Evolutionary conservation across 2,888 invertebrate species (phyloP), one percentile per base, ranked within the genome.

Genomic region (Trichacis sp.): DNA sequence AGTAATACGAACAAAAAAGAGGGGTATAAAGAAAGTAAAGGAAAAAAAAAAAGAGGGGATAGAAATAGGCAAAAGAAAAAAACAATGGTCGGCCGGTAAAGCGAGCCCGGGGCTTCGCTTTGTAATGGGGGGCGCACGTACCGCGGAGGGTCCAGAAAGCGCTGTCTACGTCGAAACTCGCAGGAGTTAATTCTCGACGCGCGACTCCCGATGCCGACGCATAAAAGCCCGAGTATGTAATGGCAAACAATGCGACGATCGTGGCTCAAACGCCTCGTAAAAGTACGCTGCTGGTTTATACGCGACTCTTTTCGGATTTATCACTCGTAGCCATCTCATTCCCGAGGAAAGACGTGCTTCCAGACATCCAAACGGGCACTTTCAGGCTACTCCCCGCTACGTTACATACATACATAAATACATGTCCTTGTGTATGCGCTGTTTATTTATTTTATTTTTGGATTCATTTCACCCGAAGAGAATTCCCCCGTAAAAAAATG

Each of bases 221-320:
- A 65, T 69, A 65, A 65, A 71, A 71, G 64, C 64, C 64, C 54
- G 48, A 62, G 59, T 57, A 57, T 57, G 62, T 58, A 62, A 62
- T 61, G 54, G 67, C 65, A 62, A 69, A 65, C 59, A 69, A 64
- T 58, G 59, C 64, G 57, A 54, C 63, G 66, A 70, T 63, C 64
- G 65, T 55, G 48, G 63, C 64, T 66, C 61, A 68, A 63, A 67
- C 57, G 64, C 59, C 64, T 64, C 68, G 58, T 68, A 70, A 68
- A 70, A 69, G 56, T 54, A 50, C 55, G 63, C 55, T 54, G 52
- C 58, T 56, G 56, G 66, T 64, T 59, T 40, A 64, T 62, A 56
- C 58, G 57, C 58, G 57, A 65, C 64, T 61, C 61, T 54, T 65
- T 64, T 61, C 57, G 64, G 59, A 65, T 69, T 69, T 65, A 68